Evolutionary conservation across 2,888 invertebrate species (phyloP), one percentile per base, ranked within the genome.

Genomic region (Athripsodes cinereus): DNA sequence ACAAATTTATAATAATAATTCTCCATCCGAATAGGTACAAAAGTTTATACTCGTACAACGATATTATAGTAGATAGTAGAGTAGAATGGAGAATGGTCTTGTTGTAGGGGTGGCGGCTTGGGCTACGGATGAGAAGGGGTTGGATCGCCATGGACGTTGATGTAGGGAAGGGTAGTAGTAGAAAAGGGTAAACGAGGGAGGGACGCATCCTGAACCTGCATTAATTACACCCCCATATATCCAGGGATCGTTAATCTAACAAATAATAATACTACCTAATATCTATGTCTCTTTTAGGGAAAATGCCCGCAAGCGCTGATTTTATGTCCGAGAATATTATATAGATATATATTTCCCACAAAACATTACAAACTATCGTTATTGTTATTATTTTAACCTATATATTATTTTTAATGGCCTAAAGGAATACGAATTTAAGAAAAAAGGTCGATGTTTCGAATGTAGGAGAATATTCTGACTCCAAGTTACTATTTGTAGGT

Each of bases 171-270:
- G 16, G 56, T 13, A 40, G 16, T 47, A n/a, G 51, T 20, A 16
- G 48, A 46, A 19, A 19, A 49, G 22, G 31, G 22, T 18, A 46
- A 26, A 26, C 26, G 40, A 40, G 40, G 40, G 49, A 58, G 55
- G 57, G 55, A 49, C 26, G 51, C 44, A 58, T 60, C 62, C 55
- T 53, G 58, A 61, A 59, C 61, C 56, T 61, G 63, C 63, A 63
- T 63, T 63, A 63, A 63, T 63, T 63, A 63, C 59, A 55, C 55
- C 55, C 55, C 57, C 40, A 40, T 16, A 53, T 58, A 63, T 59
- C 59, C 63, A 61, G 58, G 58, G 58, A 54, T 63, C 63, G 63
- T 63, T 63, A 63, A 63, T 63, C 63, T 63, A 61, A 61, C 61
- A 63, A 63, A 63, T 63, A 40, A 40, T 40, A 40, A 40, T 31